A percentile compares a stretch with the other conserved stretches of the same genome.
These are phyloP conservation scores for Gambusia yucatana DNA, from an alignment of 2,797 vertebrate genomes.

Conservation along the genomic window DNA sequence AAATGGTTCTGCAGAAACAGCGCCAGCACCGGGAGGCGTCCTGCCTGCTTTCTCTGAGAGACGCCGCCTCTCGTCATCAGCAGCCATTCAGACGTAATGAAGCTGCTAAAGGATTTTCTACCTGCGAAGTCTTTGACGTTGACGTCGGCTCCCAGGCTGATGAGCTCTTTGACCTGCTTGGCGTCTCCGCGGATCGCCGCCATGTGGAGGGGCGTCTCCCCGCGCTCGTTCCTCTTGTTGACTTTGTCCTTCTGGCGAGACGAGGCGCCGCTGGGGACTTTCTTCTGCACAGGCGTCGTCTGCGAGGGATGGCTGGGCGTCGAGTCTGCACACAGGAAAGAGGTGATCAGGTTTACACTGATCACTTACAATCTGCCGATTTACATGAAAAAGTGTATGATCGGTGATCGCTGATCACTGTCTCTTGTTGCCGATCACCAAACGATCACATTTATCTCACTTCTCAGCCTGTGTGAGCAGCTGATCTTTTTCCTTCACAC, in stretches of 20 bases:
- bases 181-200: constrained; percentile 97
- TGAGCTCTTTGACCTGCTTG: constrained; percentile 97
- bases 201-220: constrained; percentile 97
- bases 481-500: too few relatives aligned
- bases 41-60: not conserved
- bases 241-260: constrained; percentile 98
- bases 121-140: constrained; percentile 99
- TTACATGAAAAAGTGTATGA: too few relatives aligned
- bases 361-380: too few relatives aligned
- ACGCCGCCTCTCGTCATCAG: constrained; percentile 8
- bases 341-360: constrained; percentile 10
- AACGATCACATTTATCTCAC: too few relatives aligned
- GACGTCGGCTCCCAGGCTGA: constrained; percentile 95
- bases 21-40: not conserved
- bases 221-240: constrained; percentile 98
- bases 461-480: too few relatives aligned
- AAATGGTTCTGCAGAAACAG: not conserved
- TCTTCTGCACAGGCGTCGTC: constrained; percentile 91
- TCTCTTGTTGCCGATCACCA: too few relatives aligned
- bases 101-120: constrained; percentile 55
- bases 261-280: constrained; percentile 89
- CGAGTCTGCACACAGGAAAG: constrained; percentile 83
- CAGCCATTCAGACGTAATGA: constrained; percentile 20
- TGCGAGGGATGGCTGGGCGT: constrained; percentile 94
- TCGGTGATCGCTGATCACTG: too few relatives aligned